Percentiles rank a stretch among this genome's conserved stretches.
Evolutionary conservation across 53 echinoderm and acorn worm species (phyloP).

Genomic region (Luidia sarsii): DNA sequence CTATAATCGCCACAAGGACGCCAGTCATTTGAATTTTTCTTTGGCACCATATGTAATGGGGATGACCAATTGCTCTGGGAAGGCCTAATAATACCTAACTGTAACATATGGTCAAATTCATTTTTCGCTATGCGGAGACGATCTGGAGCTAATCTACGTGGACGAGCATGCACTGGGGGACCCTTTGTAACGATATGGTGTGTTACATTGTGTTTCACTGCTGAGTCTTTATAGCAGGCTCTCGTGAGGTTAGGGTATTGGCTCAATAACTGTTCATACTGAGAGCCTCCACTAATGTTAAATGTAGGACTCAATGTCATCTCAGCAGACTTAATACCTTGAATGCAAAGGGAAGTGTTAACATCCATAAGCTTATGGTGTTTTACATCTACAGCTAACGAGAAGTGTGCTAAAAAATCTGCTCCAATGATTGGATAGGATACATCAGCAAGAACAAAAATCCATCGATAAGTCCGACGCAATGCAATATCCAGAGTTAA

Average conservation of each 20-base stretch:
- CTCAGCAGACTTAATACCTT: not conserved
- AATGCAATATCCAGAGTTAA: constrained; percentile 55
- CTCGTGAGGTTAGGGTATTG: constrained; percentile 10
- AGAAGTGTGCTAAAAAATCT: constrained; percentile 53
- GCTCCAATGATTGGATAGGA: constrained; percentile 60
- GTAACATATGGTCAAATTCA: constrained; percentile 54
- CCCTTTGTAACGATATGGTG: constrained; percentile 54
- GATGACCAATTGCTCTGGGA: constrained; percentile 47
- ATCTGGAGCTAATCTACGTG: constrained; percentile 31
- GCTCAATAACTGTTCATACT: not conserved
- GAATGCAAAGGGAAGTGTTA: constrained; percentile 5
- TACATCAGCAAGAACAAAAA: constrained; percentile 54
- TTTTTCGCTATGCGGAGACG: constrained; percentile 13
- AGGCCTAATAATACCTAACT: constrained; percentile 41
- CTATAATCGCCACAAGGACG: constrained; percentile 66
- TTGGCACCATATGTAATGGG: constrained; percentile 62
- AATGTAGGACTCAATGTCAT: constrained; percentile 5
- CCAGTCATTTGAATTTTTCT: constrained; percentile 46
- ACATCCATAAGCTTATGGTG: constrained; percentile 21
- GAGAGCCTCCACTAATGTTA: not conserved
- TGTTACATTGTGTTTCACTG: constrained; percentile 23
- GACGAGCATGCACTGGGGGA: constrained; percentile 17
- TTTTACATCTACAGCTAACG: constrained; percentile 39
- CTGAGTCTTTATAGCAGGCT: not conserved
- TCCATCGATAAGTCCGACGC: constrained; percentile 50